Evolutionary conservation across 2,888 invertebrate genomes (phyloP), one percentile per base, ranked within the genome.

Genomic region (Caenorhabditis sulstoni): DNA sequence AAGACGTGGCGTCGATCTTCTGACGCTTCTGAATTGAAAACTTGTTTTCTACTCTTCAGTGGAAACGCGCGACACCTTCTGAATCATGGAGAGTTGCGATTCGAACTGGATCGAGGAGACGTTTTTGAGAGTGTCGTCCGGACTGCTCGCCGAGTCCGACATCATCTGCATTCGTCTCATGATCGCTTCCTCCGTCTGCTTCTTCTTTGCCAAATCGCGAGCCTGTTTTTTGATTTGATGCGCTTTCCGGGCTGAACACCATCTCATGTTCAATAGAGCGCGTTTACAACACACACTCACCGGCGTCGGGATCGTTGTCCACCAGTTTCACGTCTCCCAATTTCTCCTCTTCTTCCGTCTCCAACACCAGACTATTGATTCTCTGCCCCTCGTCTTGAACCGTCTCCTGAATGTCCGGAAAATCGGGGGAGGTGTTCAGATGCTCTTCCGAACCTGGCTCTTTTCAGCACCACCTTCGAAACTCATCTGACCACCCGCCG

Each of bases 101-200:
- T 73, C 73, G 44, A 18, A 64, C 35, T 73, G 73, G 9, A 73
- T 64, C 12, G 73, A 73, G n/a, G 64, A 58, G 23, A 73, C 44
- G 52, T 73, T 73, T 14, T 73, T 73, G 23, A 73, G 55, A 0
- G 73, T 64, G 64, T 73, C 64, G 22, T 73, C 73, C 1, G 73
- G 73, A 14, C 73, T 73, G 8, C 3, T 18, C 22, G 20, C 1
- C 23, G 50, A 7, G 7, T 18, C 20, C 14, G 41, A 41, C 2
- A 8, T 4, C 14, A 8, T 2, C 14, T 8, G n/a, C 11, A 29
- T 1, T 16, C 29, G n/a, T 12, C 50, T 29, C 41, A 41, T 57
- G 29, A 50, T 4, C n/a, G 23, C 35, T 41, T 73, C 73, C 39
- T 64, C 73, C 0, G 23, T 0, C 50, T 73, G 57, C 39, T 58